A percentile compares a stretch with the other conserved stretches of the same genome.
Conservation (phyloP, 2,888 invertebrate genomes). For the Rhabditoides inermis region DNA sequence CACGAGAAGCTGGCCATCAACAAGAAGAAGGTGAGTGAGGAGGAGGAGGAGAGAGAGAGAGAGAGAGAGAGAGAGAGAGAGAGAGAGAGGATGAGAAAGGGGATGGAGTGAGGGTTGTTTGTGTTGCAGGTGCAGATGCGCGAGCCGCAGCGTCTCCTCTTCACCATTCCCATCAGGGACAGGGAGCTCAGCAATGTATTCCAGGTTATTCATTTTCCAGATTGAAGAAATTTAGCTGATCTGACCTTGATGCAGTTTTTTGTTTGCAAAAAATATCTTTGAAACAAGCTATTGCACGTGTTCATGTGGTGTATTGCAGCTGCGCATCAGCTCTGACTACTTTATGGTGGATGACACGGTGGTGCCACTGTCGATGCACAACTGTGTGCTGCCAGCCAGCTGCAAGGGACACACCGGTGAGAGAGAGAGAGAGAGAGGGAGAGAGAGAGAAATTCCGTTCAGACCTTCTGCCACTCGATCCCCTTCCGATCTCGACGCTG, state of each 20-base stretch:
- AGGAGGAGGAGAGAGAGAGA: no score
- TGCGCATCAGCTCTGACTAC: conserved; percentile 62
- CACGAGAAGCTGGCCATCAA: conserved; percentile 80
- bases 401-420: conserved; percentile 84
- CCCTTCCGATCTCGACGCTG: conserved; percentile 75
- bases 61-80: no score
- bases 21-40: conserved; percentile 65
- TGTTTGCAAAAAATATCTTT: background rate
- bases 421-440: no score
- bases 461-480: conserved; percentile 81
- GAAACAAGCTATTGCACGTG: background rate
- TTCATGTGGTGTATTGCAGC: background rate
- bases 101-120: background rate
- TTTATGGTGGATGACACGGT: conserved; percentile 58
- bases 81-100: no score
- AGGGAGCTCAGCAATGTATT: conserved; percentile 83
- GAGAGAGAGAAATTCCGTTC: conserved; percentile 8
- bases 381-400: conserved; percentile 78
- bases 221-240: background rate
- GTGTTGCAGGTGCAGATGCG: conserved; percentile 62
- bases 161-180: conserved; percentile 84
- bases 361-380: conserved; percentile 65
- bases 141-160: conserved; percentile 75
- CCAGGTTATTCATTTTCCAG: conserved; percentile 55
- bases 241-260: background rate